A percentile compares a stretch with the other conserved stretches of the same genome.
Conservation (phyloP, 2,113 vertebrate genomes). For the Oriolus oriolus region DNA sequence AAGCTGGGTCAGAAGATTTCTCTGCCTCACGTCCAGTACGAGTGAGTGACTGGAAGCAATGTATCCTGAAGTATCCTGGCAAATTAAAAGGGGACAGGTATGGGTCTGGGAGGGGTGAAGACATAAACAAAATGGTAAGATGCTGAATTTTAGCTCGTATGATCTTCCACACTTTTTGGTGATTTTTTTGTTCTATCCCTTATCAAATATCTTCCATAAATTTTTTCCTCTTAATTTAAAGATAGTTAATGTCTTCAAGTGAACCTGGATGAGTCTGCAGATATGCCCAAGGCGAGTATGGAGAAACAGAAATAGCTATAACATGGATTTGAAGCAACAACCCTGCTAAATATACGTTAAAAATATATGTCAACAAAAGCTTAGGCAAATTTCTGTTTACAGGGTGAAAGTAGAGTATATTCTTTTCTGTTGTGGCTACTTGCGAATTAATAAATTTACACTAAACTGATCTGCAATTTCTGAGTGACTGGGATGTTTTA, state of each 20-base stretch:
- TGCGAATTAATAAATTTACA: neutral
- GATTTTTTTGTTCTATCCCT: accelerated
- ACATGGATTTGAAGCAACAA: neutral
- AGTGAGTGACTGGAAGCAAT: neutral
- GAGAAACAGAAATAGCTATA: neutral
- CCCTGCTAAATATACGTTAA: neutral
- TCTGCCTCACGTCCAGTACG: neutral
- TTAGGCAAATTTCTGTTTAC: neutral
- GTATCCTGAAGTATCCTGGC: neutral
- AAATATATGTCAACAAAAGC: neutral
- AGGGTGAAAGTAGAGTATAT: neutral
- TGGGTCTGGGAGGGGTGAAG: neutral
- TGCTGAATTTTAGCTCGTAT: neutral
- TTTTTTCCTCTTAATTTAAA: neutral
- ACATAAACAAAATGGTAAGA: neutral
- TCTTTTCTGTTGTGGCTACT: neutral
- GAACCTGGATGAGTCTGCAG: neutral
- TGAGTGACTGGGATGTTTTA: neutral
- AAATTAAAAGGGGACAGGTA: neutral
- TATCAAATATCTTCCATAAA: neutral
- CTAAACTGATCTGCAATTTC: neutral
- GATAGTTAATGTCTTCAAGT: neutral
- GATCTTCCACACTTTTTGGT: neutral
- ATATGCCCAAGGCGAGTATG: neutral
- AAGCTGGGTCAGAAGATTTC: neutral